Percentiles rank a stretch among this genome's conserved stretches.
phyloP scores from a whole-genome alignment of 2,888 invertebrate species.

The Melinaea marsaeus region DNA sequence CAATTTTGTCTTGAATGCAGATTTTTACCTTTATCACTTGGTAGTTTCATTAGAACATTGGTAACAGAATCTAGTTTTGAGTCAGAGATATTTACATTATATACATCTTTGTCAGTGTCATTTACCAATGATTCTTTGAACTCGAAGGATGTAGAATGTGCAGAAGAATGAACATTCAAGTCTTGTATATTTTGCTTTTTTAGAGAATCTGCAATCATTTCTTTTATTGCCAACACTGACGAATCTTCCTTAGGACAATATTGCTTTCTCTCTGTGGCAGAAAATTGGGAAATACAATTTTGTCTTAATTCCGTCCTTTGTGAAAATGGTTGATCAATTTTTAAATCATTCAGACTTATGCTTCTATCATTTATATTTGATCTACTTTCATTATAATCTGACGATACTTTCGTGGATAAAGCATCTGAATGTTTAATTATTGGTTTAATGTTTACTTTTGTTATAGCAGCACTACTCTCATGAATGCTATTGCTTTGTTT shows the following conservation, averaged over 20 bases:
- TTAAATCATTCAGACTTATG: slow-evolving; percentile 12
- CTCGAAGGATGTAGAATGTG: slow-evolving; percentile 5
- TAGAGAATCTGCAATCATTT: slow-evolving; percentile 12
- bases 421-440: slow-evolving; percentile 40
- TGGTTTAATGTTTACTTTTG: slow-evolving; percentile 62
- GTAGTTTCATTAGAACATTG: slow-evolving; percentile 15
- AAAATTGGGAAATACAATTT: slow-evolving; percentile 22
- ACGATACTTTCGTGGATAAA: slow-evolving; percentile 27
- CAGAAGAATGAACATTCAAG: slow-evolving; percentile 6
- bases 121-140: slow-evolving; percentile 14
- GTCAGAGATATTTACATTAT: slow-evolving; percentile 14
- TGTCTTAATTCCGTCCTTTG: slow-evolving; percentile 16
- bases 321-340: slow-evolving; percentile 9
- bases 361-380: slow-evolving; percentile 8
- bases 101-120: slow-evolving; percentile 11
- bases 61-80: slow-evolving; percentile 18
- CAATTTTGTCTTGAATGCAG: slow-evolving; percentile 50
- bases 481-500: slow-evolving; percentile 49
- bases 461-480: slow-evolving; percentile 41
- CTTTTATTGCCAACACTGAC: slow-evolving; percentile 9
- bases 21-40: slow-evolving; percentile 25
- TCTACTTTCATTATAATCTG: slow-evolving; percentile 15
- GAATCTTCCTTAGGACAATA: slow-evolving; percentile 14
- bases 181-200: slow-evolving; percentile 13
- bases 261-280: slow-evolving; percentile 12